Conservation (phyloP, 2,113 vertebrate species). For the Syngnathus floridae region DNA sequence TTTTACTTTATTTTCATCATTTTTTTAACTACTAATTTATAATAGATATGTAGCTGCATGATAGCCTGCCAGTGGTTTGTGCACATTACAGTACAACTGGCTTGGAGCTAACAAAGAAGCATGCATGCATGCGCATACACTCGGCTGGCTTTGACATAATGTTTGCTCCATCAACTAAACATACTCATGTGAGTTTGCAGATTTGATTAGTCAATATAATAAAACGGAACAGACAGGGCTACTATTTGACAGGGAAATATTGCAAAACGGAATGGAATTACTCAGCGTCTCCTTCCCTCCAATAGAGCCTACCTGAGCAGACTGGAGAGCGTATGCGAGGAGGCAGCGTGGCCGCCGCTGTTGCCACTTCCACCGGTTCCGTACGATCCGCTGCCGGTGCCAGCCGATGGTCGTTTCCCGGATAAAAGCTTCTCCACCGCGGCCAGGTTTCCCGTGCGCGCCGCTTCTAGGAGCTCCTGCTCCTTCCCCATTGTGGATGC, state of each 20-base stretch:
- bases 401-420: slow-evolving; percentile 82
- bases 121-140: slow-evolving; percentile 33
- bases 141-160: slow-evolving; percentile 19
- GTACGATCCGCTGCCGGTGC: slow-evolving; percentile 67
- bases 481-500: slow-evolving; percentile 86
- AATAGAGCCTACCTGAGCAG: slow-evolving; percentile 79
- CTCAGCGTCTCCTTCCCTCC: slow-evolving; percentile 2
- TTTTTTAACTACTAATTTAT: not conserved
- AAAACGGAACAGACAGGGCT: not conserved
- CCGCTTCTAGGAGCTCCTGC: slow-evolving; percentile 94
- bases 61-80: slow-evolving; percentile 12
- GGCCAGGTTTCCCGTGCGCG: slow-evolving; percentile 88
- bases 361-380: slow-evolving; percentile 65
- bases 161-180: slow-evolving; percentile 22
- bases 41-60: slow-evolving; percentile 19
- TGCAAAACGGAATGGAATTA: not conserved
- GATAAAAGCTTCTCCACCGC: slow-evolving; percentile 92
- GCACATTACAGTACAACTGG: slow-evolving; percentile 13
- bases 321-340: slow-evolving; percentile 85
- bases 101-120: slow-evolving; percentile 65
- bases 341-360: slow-evolving; percentile 65
- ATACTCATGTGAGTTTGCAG: not conserved
- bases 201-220: not conserved
- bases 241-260: not conserved
- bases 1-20: not conserved